These are phyloP conservation scores for Caenorhabditis uteleia DNA, from an alignment of 2,888 invertebrate genomes.

Conservation along the genomic window DNA sequence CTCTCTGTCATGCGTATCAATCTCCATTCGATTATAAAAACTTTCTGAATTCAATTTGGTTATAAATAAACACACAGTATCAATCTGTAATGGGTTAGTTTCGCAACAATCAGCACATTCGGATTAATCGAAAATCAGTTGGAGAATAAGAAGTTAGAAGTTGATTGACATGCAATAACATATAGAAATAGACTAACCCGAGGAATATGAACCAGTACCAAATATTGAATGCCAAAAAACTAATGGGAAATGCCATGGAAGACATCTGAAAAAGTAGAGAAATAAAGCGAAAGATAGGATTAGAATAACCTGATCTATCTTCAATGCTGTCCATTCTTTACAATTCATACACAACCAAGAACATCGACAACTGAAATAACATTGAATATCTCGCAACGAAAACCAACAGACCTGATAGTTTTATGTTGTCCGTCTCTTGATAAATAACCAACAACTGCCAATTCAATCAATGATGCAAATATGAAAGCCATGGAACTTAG, in stretches of 20 bases:
- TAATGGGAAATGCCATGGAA: conserved; percentile 62
- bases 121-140: too few species aligned
- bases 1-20: neutral
- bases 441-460: conserved; percentile 67
- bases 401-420: conserved; percentile 45
- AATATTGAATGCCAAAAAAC: conserved; percentile 67
- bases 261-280: conserved; percentile 51
- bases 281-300: neutral
- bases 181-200: conserved; percentile 51
- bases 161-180: neutral
- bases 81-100: too few species aligned
- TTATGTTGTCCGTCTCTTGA: conserved; percentile 52
- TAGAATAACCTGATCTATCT: conserved; percentile 61
- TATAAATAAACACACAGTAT: too few species aligned
- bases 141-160: conserved; percentile 36
- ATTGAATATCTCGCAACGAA: conserved; percentile 9
- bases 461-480: conserved; percentile 67
- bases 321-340: conserved; percentile 66
- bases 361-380: conserved; percentile 58
- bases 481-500: conserved; percentile 69
- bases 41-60: neutral
- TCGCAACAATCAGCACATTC: too few species aligned
- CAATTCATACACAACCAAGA: conserved; percentile 67
- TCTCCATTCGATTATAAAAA: neutral
- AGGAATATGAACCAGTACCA: conserved; percentile 70